Evolutionary conservation across 2,797 vertebrate species (phyloP), one percentile per base, ranked within the genome.

Genomic region (Rallus crepitans): DNA sequence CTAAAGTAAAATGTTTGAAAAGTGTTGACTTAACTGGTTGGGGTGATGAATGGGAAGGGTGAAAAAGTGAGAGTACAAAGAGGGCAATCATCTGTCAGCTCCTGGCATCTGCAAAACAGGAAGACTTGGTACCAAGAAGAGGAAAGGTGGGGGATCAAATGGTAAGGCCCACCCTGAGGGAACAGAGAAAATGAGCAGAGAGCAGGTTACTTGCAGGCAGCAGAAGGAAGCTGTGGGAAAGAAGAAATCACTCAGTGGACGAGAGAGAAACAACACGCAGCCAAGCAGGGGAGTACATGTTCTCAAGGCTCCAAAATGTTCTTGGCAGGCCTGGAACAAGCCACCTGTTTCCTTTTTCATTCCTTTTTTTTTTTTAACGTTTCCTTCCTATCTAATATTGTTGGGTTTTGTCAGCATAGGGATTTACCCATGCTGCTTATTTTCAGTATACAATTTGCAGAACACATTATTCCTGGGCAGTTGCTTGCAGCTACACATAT

Each of bases 281-380:
- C 30, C 61, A 93, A 88, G 84, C 66, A 95, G 66, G 28, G 77
- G 42, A 96, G 70, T 76, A 14, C 39, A 86, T 84, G 47, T 93
- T 96, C 76, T 94, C 61, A 88, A 94, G 77, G 42, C 48, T 87
- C 85, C 70, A 83, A 91, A 94, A 86, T 70, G 80, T 93, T 95
- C 96, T 89, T 93, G 91, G 85, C 82, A 93, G 45, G 63, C 35
- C 47, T 70, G 42, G 52, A 93, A 73, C 33, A 87, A 94, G 73
- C 87, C 94, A 93, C 96, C 87, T 91, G 87, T 66, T 94, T 78
- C 35, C 16, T 53, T 90, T 87, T 82, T 69, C 16, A 4, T 55
- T 39, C 12, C 40, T 65, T 24, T 2, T n/a, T 4, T 4, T 10
- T 16, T 12, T 24, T 6, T 39, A 1, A 15, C 21, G 2, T 50